Base-by-base conservation (phyloP, 2,113 vertebrate genomes). In the Onychostruthus taczanowskii region DNA sequence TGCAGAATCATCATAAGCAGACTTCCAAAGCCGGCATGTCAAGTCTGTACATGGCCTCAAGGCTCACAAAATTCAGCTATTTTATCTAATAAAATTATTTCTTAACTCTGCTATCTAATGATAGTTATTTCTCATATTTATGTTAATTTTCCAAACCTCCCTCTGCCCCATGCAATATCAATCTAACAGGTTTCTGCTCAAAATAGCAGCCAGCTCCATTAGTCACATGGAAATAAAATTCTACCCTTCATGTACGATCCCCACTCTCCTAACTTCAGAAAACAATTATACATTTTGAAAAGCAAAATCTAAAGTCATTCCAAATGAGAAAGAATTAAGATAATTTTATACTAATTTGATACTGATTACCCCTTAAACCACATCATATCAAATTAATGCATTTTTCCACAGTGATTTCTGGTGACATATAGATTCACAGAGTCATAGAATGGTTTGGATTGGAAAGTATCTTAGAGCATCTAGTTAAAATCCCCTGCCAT, bases 101-200 rank as follows among this genome's bases (percentile, higher is more conserved):
- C 4, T 47, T 84, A 49, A n/a, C 4, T 72, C 37, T 80, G 31
- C 41, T 77, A 49, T 7, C 1, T 61, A 58, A 86, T 31, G 19
- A 16, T 28, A 41, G 1, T n/a, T 16, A 58, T 74, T 66, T 70
- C 10, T 78, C 27, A 26, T 84, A 78, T 75, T 74, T 84, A 24
- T 62, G 7, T 14, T 72, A 37, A n/a, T 76, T 50, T 27, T 18
- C 20, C 44, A 16, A 23, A 27, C 5, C 12, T 30, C 2, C 4
- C 3, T 27, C 4, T 11, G 10, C 5, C 27, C 9, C 6, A 4
- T 1, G 0, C 4, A 31, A 8, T 24, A 52, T 21, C 26, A 61
- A 8, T 17, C 27, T n/a, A 76, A 13, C 21, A 31, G 4, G 0
- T 46, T 77, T 84, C 30, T 61, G 13, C 26, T 77, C 59, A 63